These are phyloP conservation scores for Geodia barretti DNA, from an alignment of 37 sponge, comb jelly and placozoan genomes.

Conservation along the genomic window DNA sequence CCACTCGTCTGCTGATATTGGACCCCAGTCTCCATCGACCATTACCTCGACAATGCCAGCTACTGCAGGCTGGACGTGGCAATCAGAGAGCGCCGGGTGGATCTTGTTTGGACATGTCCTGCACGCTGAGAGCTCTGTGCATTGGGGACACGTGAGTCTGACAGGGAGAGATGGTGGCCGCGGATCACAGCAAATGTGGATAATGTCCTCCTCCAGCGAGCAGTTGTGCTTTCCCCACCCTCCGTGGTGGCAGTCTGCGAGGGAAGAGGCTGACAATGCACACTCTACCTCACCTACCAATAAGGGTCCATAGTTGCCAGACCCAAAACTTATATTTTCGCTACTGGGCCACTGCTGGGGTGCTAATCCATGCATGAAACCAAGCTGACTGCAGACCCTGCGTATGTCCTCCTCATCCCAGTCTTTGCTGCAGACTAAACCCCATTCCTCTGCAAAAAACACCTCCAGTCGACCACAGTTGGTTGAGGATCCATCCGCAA, in stretches of 20 bases:
- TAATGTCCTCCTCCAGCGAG: constrained; percentile 55
- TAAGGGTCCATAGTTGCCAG: neutral
- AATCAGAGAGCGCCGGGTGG: constrained; percentile 18
- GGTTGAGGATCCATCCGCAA: neutral
- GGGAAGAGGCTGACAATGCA: constrained; percentile 2
- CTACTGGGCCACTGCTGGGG: no score
- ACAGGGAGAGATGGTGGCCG: constrained; percentile 30
- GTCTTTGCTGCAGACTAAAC: neutral
- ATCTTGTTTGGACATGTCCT: constrained; percentile 25
- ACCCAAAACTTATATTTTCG: no score
- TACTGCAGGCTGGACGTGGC: constrained; percentile 27
- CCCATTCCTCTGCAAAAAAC: neutral
- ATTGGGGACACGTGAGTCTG: constrained; percentile 47
- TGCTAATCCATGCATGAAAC: neutral
- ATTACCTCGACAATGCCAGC: constrained; percentile 53
- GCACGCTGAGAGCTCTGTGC: constrained; percentile 7
- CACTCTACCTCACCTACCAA: constrained; percentile 59
- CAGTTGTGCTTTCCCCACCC: constrained; percentile 57
- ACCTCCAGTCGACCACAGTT: neutral
- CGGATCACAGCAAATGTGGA: constrained; percentile 35
- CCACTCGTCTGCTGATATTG: constrained; percentile 50
- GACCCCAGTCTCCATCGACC: constrained; percentile 40
- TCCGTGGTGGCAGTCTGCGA: constrained; percentile 36
- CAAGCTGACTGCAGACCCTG: neutral
- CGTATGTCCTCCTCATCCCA: neutral